Evolutionary conservation across 2,888 invertebrate species (phyloP), one percentile per base, ranked within the genome.

Genomic region (Drosophila infuscata): DNA sequence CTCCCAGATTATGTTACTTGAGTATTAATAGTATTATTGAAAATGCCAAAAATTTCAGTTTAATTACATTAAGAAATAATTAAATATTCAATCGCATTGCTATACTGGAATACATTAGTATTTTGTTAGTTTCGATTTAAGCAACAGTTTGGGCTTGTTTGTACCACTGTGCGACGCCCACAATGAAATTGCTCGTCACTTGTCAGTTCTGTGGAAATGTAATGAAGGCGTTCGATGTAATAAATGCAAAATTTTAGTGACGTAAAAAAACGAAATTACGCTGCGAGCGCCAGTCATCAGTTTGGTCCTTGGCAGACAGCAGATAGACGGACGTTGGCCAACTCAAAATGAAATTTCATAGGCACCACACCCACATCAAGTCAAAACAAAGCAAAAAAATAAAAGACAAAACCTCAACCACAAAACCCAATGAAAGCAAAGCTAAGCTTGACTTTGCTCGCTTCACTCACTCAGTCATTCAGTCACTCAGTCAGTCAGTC

Each of bases 181-280:
- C 74, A 69, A 73, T 70, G 35, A 69, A 72, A 72, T 74, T 77
- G 81, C 79, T 72, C 80, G 79, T 83, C 85, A 81, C 76, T 89
- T 89, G 84, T 82, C 89, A 86, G 88, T 74, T 70, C 51, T 20
- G 62, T 82, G 79, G 79, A 76, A 73, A 88, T 86, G 84, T 89
- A 89, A 89, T 89, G 86, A 89, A 89, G 89, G 88, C 89, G 75
- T 86, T 89, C 88, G 82, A 88, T 88, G 76, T 86, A 90, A 88
- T 89, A 89, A 85, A 85, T 85, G 85, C 88, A 85, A 85, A 85
- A 84, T 89, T 88, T 82, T 74, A 82, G 82, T 82, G 85, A 85
- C 88, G 89, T 80, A 64, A 66, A 89, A 89, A 81, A 83, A 82
- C 61, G 74, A 89, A 85, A 84, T 84, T 89, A 84, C 89, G 66